Base-by-base conservation (phyloP, 2,888 invertebrate species). In the Tinea semifulvella region DNA sequence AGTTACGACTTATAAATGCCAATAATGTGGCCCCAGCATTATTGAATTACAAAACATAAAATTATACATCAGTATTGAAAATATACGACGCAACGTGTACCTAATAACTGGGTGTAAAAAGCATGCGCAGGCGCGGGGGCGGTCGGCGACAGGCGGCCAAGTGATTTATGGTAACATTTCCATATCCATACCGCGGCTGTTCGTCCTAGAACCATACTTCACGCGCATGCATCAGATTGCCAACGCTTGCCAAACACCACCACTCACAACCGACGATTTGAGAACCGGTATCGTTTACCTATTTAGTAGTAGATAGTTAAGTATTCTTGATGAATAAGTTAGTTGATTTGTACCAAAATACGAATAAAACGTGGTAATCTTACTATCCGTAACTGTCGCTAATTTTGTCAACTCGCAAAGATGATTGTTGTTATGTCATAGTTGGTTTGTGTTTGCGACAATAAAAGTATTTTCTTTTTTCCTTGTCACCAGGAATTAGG, bases 11-110 rank as follows among this genome's bases (percentile, higher is more conserved):
- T 0, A 79, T 80, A 58, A 76, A 77, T 46, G 68, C 65, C 19
- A 77, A 68, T 58, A 57, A 76, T 46, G 64, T 72, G 16, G 63
- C 73, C 2, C 70, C 79, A 2, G 56, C 75, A 18, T 68, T 72
- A 36, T 65, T 75, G 44, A 82, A 82, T 63, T 77, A 79, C 65
- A 82, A 82, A 81, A 81, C 82, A 81, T 53, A 18, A 57, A 58
- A 58, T 60, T 56, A 56, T 55, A 56, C 51, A 49, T 47, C 40
- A 40, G 42, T 38, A n/a, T 20, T 35, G 16, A 2, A 25, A 13
- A 28, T 5, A 28, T 28, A 28, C 28, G 11, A 28, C 28, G 27
- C 10, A 17, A 45, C 45, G 20, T 40, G 39, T 42, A 48, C 49
- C 38, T 46, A 51, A 48, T 46, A 18, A 43, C 31, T 42, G 45